Base-by-base conservation (phyloP, 2,888 invertebrate species). In the Amitus sp. region DNA sequence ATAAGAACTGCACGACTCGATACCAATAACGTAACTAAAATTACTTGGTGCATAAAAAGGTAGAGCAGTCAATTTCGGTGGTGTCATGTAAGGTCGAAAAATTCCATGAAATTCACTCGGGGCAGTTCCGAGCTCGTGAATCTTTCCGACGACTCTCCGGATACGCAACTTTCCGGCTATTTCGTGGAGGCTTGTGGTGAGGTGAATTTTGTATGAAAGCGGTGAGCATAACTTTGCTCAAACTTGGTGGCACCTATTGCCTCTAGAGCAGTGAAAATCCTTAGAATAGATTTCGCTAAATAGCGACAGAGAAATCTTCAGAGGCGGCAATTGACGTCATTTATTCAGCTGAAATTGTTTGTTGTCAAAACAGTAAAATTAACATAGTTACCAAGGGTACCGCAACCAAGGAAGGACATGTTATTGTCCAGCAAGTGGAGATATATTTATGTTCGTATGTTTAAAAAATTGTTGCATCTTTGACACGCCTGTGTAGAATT, bases 21-120 rank as follows among this genome's bases (percentile, higher is more conserved):
- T 27, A 27, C 9, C 4, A 27, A 27, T n/a, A n/a, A n/a, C n/a
- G n/a, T n/a, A n/a, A n/a, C n/a, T n/a, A n/a, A n/a, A n/a, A n/a
- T n/a, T n/a, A n/a, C n/a, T n/a, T n/a, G n/a, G n/a, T n/a, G n/a
- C n/a, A n/a, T n/a, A n/a, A n/a, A n/a, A n/a, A n/a, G n/a, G n/a
- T n/a, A n/a, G n/a, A n/a, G 55, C 53, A 64, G 52, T 62, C 56
- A 52, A 62, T 62, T 56, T 57, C 56, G 53, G 46, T 28, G 48
- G 48, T 19, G 62, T 62, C 56, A 48, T 40, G 52, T 40, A 61
- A 56, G 48, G 51, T 52, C 51, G 55, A 62, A 62, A 61, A 62
- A 56, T 62, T 56, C 61, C 52, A 62, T 62, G 46, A 56, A 62
- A 62, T 62, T 62, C 56, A 52, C 61, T 55, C 55, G 55, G 51